These are phyloP conservation scores for Pseudomugil gertrudae DNA, from an alignment of 2,797 vertebrate genomes.

Conservation along the genomic window DNA sequence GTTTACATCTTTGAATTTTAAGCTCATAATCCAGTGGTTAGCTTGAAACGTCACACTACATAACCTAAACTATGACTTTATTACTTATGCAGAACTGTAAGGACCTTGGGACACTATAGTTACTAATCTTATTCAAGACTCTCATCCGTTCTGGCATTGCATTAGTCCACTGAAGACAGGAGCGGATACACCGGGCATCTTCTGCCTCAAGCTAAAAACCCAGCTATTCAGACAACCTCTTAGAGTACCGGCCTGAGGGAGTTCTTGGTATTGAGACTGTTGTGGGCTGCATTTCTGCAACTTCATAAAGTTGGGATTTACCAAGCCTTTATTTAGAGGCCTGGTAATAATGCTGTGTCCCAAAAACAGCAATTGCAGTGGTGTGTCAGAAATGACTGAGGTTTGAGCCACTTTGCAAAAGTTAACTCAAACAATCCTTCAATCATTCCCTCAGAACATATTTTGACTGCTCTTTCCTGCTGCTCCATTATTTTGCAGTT, in stretches of 20 bases:
- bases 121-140: slow-evolving; percentile 1
- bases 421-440: not conserved
- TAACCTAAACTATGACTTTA: not conserved
- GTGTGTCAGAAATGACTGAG: not conserved
- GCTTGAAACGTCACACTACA: not conserved
- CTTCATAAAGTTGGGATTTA: slow-evolving; percentile 5
- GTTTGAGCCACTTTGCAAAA: slow-evolving; percentile 6
- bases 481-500: not conserved
- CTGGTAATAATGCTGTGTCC: not conserved
- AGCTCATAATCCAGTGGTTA: not conserved
- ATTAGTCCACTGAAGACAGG: slow-evolving; percentile 13
- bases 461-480: not conserved
- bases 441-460: not conserved
- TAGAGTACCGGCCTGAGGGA: not conserved
- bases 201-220: slow-evolving; percentile 10
- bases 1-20: slow-evolving; percentile 9
- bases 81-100: slow-evolving; percentile 1
- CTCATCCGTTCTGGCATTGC: slow-evolving; percentile 8
- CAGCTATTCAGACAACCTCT: slow-evolving; percentile 6
- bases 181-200: slow-evolving; percentile 2
- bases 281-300: not conserved
- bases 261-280: not conserved
- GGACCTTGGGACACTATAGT: not conserved
- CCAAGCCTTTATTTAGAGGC: not conserved
- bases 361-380: not conserved